A percentile compares a stretch with the other conserved stretches of the same genome.
These are phyloP conservation scores for Dorcus parallelipipedus DNA, from an alignment of 2,888 invertebrate species.

Conservation along the genomic window DNA sequence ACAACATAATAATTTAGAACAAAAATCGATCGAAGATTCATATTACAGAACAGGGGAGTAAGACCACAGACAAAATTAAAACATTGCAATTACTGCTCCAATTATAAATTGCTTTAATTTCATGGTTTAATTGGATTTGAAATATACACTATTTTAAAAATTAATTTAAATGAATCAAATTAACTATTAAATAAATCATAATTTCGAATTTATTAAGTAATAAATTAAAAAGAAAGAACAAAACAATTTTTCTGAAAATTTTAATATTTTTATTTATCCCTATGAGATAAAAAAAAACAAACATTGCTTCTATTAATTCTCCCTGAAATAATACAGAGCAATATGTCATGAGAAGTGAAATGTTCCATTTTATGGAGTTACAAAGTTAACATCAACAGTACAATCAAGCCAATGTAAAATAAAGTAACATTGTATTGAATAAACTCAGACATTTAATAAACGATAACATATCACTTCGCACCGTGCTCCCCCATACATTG, in stretches of 20 bases:
- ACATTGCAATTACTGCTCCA: no score
- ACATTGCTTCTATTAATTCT: slow-evolving; percentile 53
- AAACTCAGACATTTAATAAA: slow-evolving; percentile 19
- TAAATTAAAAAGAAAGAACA: no score
- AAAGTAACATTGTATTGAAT: slow-evolving; percentile 27
- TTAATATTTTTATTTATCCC: slow-evolving; percentile 54
- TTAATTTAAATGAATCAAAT: no score
- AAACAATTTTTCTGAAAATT: slow-evolving; percentile 51
- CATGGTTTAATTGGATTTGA: no score
- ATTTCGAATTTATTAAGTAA: no score
- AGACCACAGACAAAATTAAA: no score
- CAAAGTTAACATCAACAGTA: slow-evolving; percentile 15
- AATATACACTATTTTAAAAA: no score
- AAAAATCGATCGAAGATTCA: no score
- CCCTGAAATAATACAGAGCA: slow-evolving; percentile 58
- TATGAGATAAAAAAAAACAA: slow-evolving; percentile 64
- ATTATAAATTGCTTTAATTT: no score
- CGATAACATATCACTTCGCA: slow-evolving; percentile 37
- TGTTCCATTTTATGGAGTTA: slow-evolving; percentile 33
- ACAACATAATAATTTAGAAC: no score
- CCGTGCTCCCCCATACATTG: slow-evolving; percentile 13
- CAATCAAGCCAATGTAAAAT: slow-evolving; percentile 18
- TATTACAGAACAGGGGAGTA: no score
- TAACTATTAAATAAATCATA: no score
- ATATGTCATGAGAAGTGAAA: slow-evolving; percentile 45